Evolutionary conservation across 2,888 invertebrate genomes (phyloP), one percentile per base, ranked within the genome.

Genomic region (Trissolcus brochymenae): DNA sequence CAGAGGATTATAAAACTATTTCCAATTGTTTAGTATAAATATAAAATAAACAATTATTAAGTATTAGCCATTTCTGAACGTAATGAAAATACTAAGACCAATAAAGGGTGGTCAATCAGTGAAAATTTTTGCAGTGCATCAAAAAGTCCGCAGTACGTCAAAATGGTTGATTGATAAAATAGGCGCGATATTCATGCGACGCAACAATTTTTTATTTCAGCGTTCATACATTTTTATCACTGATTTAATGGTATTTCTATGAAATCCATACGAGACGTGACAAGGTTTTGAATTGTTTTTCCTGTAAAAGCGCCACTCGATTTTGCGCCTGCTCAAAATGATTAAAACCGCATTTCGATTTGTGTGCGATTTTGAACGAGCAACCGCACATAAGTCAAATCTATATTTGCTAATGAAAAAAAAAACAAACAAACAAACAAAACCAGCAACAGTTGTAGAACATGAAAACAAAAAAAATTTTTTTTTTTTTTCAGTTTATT

Each of bases 171-270:
- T 41, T 64, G 25, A 41, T 64, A 54, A 65, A 55, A 29, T 51
- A 21, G 6, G 53, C 19, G 25, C 43, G 14, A 62, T 43, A 43
- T 35, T 61, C 21, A 7, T 17, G 19, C n/a, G 2, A 51, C 35
- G 35, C 29, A 51, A 59, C 59, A 57, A 50, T 29, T 46, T 40
- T 17, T 59, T 68, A 60, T 61, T 61, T 70, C 62, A 17, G 11
- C 56, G 43, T 61, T 71, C 62, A 62, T 62, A 62, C 70, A 71
- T 56, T 71, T 71, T 71, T 62, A 71, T 71, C 56, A 51, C 35
- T 62, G 62, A 71, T 71, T 71, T 71, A 61, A 71, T 71, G 62
- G 43, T 71, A 62, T 71, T 71, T 71, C 57, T 62, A 71, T 71
- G 61, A 71, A 62, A 71, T 70, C 55, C 50, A 70, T 70, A 55